These are phyloP conservation scores for Alectoris magna DNA, from an alignment of 2,797 vertebrate species.

Conservation along the genomic window DNA sequence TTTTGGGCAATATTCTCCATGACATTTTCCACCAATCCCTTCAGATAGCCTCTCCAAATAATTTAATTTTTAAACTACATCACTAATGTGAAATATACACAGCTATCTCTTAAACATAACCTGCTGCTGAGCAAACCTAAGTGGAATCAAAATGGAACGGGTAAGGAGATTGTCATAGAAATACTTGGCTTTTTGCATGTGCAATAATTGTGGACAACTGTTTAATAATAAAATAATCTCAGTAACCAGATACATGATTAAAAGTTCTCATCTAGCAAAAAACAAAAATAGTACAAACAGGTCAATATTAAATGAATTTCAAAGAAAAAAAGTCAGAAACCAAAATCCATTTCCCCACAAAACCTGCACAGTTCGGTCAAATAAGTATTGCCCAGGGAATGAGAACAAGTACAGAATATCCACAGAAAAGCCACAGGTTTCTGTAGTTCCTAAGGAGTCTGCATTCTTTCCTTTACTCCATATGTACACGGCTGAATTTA, in stretches of 20 bases:
- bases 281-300: not conserved
- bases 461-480: not conserved
- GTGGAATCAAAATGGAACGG: not conserved
- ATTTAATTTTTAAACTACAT: not conserved
- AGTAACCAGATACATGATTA: fast-evolving
- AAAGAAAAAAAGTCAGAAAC: not conserved
- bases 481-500: not conserved
- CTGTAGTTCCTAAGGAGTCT: not conserved
- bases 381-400: not conserved
- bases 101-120: not conserved
- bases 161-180: not conserved
- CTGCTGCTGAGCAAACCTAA: not conserved
- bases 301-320: not conserved
- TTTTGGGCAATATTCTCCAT: not conserved
- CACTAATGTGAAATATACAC: not conserved
- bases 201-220: not conserved
- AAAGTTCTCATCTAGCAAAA: not conserved
- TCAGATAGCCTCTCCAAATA: not conserved
- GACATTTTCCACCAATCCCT: not conserved
- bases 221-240: not conserved
- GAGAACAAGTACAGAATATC: not conserved
- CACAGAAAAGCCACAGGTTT: not conserved
- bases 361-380: not conserved
- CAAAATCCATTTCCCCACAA: not conserved
- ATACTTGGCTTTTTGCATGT: fast-evolving